Evolutionary conservation across 2,797 vertebrate species (phyloP), one percentile per base, ranked within the genome.

Genomic region (Cichlasoma orientale): DNA sequence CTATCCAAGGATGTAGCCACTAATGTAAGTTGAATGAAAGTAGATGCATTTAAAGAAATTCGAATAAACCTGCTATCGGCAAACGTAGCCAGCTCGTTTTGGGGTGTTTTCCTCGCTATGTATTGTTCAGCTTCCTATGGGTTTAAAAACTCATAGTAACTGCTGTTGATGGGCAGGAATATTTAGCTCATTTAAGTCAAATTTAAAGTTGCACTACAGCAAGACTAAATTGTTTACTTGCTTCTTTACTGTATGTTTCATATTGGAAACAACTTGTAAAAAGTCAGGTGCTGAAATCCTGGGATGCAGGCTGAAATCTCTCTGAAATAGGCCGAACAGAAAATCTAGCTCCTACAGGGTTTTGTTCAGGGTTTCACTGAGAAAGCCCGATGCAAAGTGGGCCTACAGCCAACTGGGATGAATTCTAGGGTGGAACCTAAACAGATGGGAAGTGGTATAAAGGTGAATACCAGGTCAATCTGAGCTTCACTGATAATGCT

Each of bases 371-470:
- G 89, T 93, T 91, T 82, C 90, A 84, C 80, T 70, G 88, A 91
- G 90, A 69, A 91, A 93, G 87, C 89, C 93, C 88, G 87, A 85
- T 90, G 85, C 87, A 89, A 90, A 92, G 89, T 93, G 92, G 95
- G 94, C 93, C 93, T 94, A 88, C 90, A 94, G 92, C 92, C 93
- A 94, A 94, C 90, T 90, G 91, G 91, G 93, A 93, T 90, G 90
- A 89, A 91, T 93, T 90, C 85, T 89, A 82, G 92, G 92, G 90
- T 91, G 91, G 91, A 90, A 94, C 92, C 88, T 86, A 92, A 94
- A 93, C 95, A 96, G 95, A 96, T 96, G 95, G 95, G 92, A 94
- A 90, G 90, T 93, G 86, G 90, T 89, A 92, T 91, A 93, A 94
- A 95, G 92, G 90, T 92, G 92, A 92, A 92, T 44, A 57, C 84